These are phyloP conservation scores for Falco berigora DNA, from an alignment of 2,797 vertebrate species.

Conservation along the genomic window DNA sequence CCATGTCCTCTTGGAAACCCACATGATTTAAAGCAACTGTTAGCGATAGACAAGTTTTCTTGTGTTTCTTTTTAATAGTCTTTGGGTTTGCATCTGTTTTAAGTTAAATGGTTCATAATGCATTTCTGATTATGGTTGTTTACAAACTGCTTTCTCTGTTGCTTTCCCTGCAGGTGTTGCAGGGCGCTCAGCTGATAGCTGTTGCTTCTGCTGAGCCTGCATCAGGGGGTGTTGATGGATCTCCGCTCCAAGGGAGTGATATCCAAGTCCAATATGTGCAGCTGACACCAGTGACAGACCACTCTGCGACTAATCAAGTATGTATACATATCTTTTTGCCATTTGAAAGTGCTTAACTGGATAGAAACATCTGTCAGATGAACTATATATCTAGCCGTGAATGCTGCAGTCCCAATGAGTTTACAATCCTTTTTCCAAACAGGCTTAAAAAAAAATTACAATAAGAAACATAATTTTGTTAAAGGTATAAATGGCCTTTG, in stretches of 20 bases:
- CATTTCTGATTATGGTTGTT: background rate
- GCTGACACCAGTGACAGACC: conserved; percentile 89
- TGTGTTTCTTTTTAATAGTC: background rate
- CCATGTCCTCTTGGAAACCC: background rate
- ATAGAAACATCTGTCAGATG: background rate
- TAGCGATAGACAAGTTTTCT: background rate
- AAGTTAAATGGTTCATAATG: background rate
- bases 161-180: conserved; percentile 80
- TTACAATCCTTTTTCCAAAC: background rate
- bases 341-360: too few relatives aligned
- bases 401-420: background rate
- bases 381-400: background rate
- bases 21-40: background rate
- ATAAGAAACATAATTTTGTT: background rate
- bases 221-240: conserved; percentile 84
- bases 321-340: background rate
- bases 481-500: background rate
- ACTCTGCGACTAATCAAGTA: conserved; percentile 84
- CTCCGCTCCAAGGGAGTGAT: conserved; percentile 87
- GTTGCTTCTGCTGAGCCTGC: conserved; percentile 90
- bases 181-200: conserved; percentile 93
- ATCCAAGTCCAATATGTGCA: conserved; percentile 99
- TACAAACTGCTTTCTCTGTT: background rate
- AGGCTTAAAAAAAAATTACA: fast-evolving
- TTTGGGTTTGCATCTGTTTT: background rate